Base-by-base conservation (phyloP, 2,113 vertebrate genomes). In the Chloropsis cyanopogon region DNA sequence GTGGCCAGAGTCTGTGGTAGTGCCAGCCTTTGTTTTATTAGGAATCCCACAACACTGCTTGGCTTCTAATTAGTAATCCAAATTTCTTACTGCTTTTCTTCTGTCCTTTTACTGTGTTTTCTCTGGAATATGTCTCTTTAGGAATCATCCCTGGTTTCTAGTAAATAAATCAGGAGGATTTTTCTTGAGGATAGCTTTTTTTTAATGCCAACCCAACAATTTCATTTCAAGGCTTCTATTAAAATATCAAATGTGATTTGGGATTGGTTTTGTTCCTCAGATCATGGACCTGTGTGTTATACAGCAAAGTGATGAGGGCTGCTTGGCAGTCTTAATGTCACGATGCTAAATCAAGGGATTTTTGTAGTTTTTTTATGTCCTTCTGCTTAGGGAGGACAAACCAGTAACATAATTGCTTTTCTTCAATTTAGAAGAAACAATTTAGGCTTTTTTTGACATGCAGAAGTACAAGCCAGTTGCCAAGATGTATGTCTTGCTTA, bases 311-410 rank as follows among this genome's bases (percentile, higher is more conserved):
- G 23, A 12, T 26, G 54, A 39, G 33, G 42, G 3, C 17, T 80
- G 23, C 63, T 72, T 33, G 53, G 50, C 2, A 8, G 10, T 72
- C 33, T 41, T 31, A 9, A 18, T 6, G 7, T 52, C 24, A 14
- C 0, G 0, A 24, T 35, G 44, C 11, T 28, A 29, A 54, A 42
- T 49, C n/a, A 16, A 39, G 21, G 7, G 37, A 4, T 25, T 47
- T 46, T 53, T 46, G 8, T n/a, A 10, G 12, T 6, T 76, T 37
- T 31, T 80, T 22, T 4, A 7, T 68, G 17, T 0, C 0, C 8
- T 35, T 44, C 11, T 13, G 8, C 11, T 44, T 33, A 22, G 56
- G 33, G 9, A 77, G 29, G 26, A 23, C 24, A 44, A 72, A 8
- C 33, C 7, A 56, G 25, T 39, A 26, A 22, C 6, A 4, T 4